Base-by-base conservation (phyloP, 2,888 invertebrate species). In the Cloeon dipterum region DNA sequence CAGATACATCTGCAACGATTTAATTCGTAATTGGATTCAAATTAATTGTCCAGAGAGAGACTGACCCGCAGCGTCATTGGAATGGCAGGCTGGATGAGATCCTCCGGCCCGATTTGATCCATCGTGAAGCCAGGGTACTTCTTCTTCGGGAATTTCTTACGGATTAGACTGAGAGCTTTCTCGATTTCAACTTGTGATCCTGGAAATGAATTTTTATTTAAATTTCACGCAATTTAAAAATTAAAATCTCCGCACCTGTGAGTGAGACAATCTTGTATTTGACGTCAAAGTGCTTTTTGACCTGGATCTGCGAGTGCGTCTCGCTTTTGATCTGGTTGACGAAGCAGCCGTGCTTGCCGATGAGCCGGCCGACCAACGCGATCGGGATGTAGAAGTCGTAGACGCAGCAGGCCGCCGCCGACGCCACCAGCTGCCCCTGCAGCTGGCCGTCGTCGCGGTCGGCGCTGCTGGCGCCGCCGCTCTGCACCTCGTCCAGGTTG, bases 181-280 rank as follows among this genome's bases (percentile, higher is more conserved):
- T 77, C 74, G 45, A 93, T 79, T 52, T 81, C 78, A 45, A 59
- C 63, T 46, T 75, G 70, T 34, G 72, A 68, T 46, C 83, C 82
- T 74, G 50, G 20, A 51, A 49, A 43, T 13, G 11, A 34, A n/a
- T n/a, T n/a, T n/a, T n/a, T n/a, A n/a, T n/a, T n/a, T n/a, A n/a
- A n/a, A n/a, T n/a, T 5, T 26, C 26, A 26, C 26, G 26, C 32
- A 39, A 13, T 20, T 19, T 32, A 14, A 16, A n/a, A 11, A n/a
- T n/a, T n/a, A n/a, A n/a, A n/a, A n/a, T 18, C 11, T 19, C 42
- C 47, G 50, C 56, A 70, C 82, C 83, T 65, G 82, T 77, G 47
- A 89, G 66, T 46, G 72, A 68, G 60, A 89, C 89, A 46, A 88
- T 68, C 59, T 85, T 86, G 48, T 72, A 62, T 49, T 77, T 74